A percentile compares a stretch with the other conserved stretches of the same genome.
Conservation (phyloP, 2,113 vertebrate genomes). For the Pelecanoides urinatrix region DNA sequence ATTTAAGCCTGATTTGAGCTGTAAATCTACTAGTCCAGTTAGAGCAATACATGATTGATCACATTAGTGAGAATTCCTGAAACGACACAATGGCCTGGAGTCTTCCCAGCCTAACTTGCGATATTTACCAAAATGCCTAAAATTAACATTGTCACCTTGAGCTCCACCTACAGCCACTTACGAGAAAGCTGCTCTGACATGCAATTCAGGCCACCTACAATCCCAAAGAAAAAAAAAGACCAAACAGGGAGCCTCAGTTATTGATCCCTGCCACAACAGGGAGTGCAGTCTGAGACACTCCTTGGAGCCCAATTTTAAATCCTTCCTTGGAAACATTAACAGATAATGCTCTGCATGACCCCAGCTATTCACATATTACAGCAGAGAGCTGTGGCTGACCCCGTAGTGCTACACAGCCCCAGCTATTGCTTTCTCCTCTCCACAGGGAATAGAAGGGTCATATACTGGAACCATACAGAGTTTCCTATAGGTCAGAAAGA, state of each 20-base stretch:
- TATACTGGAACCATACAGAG: neutral
- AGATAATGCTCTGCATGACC: neutral
- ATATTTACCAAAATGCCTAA: neutral
- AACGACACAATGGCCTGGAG: neutral
- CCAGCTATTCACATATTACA: neutral
- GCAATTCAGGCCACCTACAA: neutral
- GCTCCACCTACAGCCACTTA: neutral
- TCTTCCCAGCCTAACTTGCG: neutral
- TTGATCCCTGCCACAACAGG: neutral
- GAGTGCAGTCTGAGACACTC: neutral
- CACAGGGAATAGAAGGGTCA: neutral
- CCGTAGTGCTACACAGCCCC: accelerated
- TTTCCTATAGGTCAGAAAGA: neutral
- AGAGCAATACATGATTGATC: neutral
- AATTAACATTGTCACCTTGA: neutral
- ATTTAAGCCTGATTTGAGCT: neutral
- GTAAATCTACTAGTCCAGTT: neutral
- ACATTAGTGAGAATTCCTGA: neutral
- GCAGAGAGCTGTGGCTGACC: neutral
- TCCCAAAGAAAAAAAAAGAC: neutral
- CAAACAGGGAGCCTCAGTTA: neutral
- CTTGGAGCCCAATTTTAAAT: neutral
- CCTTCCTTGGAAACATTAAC: neutral
- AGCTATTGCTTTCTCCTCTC: neutral
- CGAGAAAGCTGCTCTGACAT: neutral